Evolutionary conservation across 1,140 invertebrate species (phyloP).

Genomic region (Helicoverpa zea): DNA sequence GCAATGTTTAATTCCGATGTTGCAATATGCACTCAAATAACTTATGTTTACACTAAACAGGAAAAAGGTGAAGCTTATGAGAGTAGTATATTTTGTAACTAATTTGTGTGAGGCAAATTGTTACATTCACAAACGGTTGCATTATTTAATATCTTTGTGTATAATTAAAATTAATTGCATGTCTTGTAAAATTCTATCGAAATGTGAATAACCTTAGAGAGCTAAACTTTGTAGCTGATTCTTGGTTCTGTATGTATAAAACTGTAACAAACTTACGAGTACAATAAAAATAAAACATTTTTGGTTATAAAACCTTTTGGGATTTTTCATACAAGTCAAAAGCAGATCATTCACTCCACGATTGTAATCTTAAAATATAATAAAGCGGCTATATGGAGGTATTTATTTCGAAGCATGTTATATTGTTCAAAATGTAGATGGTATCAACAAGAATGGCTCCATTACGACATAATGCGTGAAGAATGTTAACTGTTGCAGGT

Average conservation of each 20-base stretch:
- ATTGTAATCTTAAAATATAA: neutral
- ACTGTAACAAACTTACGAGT: too few relatives aligned
- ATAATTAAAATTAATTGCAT: neutral
- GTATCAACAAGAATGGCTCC: slow-evolving; percentile 25
- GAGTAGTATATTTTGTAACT: slow-evolving; percentile 27
- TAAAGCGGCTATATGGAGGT: neutral
- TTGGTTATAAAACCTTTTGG: too few relatives aligned
- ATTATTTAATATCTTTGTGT: neutral
- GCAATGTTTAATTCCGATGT: slow-evolving; percentile 22
- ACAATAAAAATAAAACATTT: too few relatives aligned
- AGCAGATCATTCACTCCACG: slow-evolving; percentile 18
- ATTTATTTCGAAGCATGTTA: neutral
- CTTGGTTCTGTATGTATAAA: too few relatives aligned
- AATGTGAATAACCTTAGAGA: too few relatives aligned
- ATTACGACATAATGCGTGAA: slow-evolving; percentile 29
- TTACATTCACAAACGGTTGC: slow-evolving; percentile 7
- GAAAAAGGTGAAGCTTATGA: slow-evolving; percentile 1
- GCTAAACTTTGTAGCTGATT: too few relatives aligned
- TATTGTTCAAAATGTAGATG: slow-evolving; percentile 35
- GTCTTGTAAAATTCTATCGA: too few relatives aligned
- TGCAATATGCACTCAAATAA: slow-evolving; percentile 7
- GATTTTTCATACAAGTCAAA: neutral
- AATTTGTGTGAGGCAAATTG: neutral
- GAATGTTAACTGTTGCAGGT: slow-evolving; percentile 30
- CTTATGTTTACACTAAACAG: neutral